Conservation (phyloP, 2,797 vertebrate species). For the Capromys pilorides region DNA sequence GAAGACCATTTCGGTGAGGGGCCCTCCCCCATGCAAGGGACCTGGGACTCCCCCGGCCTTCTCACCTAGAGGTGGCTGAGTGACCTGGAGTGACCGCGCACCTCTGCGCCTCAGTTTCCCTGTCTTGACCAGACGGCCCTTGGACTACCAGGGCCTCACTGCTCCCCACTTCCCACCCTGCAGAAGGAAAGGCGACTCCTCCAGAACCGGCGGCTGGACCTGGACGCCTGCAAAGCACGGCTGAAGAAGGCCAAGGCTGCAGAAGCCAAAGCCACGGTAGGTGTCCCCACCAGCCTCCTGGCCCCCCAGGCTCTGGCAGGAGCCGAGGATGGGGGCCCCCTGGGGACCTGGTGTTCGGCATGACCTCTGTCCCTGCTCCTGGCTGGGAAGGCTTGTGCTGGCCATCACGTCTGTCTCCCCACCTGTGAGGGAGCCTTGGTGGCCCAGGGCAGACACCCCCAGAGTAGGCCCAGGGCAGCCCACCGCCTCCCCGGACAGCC, state of each 20-base stretch:
- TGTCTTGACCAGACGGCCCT: not conserved
- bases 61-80: not conserved
- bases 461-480: not conserved
- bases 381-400: constrained; percentile 35
- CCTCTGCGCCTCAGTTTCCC: constrained; percentile 33
- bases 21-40: not conserved
- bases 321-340: not conserved
- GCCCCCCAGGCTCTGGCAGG: not conserved
- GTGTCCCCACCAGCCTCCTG: constrained; percentile 42
- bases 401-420: not conserved
- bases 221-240: constrained; percentile 94
- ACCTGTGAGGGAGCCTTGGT: not conserved
- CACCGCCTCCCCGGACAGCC: not conserved
- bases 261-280: constrained; percentile 93
- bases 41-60: not conserved
- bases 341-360: constrained; percentile 31
- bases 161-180: not conserved
- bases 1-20: constrained; percentile 94
- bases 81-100: too few species aligned
- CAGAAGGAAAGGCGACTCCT: constrained; percentile 95
- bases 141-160: not conserved
- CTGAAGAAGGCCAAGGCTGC: constrained; percentile 95
- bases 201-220: constrained; percentile 94
- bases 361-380: constrained; percentile 9
- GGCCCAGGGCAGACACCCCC: not conserved